Conservation (phyloP, 2,888 invertebrate species). For the Cryptops parisi region DNA sequence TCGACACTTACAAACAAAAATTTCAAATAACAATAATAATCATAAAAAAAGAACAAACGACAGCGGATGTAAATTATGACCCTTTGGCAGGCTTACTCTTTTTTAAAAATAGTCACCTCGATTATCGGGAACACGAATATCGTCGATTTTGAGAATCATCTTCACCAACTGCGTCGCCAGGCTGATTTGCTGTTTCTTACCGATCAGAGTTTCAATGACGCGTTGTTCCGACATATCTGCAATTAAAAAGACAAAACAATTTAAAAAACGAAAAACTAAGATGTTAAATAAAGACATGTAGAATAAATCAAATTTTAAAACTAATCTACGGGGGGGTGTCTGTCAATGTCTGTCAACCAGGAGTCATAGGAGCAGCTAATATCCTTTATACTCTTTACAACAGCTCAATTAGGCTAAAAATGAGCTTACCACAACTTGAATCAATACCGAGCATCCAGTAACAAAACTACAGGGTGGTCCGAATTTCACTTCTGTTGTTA, state of each 20-base stretch:
- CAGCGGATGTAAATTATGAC: no score
- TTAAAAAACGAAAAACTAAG: slow-evolving; percentile 1
- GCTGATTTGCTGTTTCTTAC: slow-evolving; percentile 93
- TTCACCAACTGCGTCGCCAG: slow-evolving; percentile 96
- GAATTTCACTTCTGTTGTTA: background rate
- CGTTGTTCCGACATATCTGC: slow-evolving; percentile 86
- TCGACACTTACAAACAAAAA: no score
- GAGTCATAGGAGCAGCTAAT: no score
- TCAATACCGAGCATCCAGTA: no score
- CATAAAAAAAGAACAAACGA: no score
- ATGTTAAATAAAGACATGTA: background rate
- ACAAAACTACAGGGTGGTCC: background rate
- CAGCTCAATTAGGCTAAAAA: no score
- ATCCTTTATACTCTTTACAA: no score
- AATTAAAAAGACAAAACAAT: slow-evolving; percentile 23
- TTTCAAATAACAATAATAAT: no score
- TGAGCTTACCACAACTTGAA: no score
- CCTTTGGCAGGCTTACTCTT: no score
- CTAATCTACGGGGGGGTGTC: no score
- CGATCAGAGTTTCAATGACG: slow-evolving; percentile 91
- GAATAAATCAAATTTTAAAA: background rate
- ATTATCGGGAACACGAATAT: slow-evolving; percentile 54
- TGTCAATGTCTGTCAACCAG: no score
- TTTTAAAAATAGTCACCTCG: background rate
- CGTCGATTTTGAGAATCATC: slow-evolving; percentile 99